These are phyloP conservation scores for Eurytemora carolleeae DNA, from an alignment of 1,140 invertebrate genomes.

Conservation along the genomic window DNA sequence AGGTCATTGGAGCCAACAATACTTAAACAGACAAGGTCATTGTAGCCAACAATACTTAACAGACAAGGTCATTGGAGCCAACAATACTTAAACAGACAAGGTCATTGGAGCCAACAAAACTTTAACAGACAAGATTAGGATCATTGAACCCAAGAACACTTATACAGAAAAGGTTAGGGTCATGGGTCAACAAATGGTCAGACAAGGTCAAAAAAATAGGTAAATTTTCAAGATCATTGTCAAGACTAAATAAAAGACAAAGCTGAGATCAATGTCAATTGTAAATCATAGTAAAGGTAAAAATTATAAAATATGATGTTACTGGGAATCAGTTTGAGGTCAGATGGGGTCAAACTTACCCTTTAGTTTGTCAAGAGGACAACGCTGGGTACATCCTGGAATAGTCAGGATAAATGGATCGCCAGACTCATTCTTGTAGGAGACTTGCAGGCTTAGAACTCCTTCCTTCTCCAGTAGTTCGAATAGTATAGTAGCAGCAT, in stretches of 20 bases:
- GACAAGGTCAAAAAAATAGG: background rate
- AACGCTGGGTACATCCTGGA: background rate
- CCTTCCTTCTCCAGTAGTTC: constrained; percentile 38
- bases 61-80: background rate
- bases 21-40: background rate
- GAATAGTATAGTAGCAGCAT: constrained; percentile 44
- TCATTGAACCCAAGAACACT: background rate
- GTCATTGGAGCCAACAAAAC: background rate
- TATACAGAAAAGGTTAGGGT: background rate
- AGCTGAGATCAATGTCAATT: too few species aligned
- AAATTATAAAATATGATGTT: background rate
- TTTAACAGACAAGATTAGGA: background rate
- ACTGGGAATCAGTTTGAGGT: background rate
- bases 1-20: background rate
- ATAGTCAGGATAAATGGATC: background rate
- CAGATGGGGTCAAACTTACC: background rate
- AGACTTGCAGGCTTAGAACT: constrained; percentile 22
- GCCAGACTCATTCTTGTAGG: constrained; percentile 10
- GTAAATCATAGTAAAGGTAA: too few species aligned
- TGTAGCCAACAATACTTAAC: background rate
- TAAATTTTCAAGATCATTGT: background rate
- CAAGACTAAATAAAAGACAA: too few species aligned
- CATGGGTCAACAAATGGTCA: background rate
- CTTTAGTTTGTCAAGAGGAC: constrained; percentile 10
- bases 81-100: background rate